Base-by-base conservation (phyloP, 1,140 invertebrate genomes). In the Scaptomyza hsui region DNA sequence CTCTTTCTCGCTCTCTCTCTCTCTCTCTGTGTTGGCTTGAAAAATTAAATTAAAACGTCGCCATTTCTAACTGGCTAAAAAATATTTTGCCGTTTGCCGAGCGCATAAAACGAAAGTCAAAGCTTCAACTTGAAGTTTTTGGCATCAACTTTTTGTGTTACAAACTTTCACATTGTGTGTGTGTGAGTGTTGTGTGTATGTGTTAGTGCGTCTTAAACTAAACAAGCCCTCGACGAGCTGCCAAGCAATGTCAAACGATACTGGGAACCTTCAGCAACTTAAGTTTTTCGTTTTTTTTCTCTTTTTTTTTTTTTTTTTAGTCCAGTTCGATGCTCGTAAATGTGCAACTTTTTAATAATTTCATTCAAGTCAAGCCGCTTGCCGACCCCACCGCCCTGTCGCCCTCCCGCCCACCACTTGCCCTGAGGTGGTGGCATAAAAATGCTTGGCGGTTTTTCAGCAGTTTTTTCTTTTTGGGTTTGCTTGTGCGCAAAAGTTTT, bases 341-440 rank as follows among this genome's bases (percentile, higher is more conserved):
- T 67, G 45, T 67, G 53, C 35, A 67, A 67, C 63, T 67, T 67
- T 67, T 67, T 59, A 67, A 67, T 67, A 67, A 67, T 67, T 67
- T 49, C 35, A 48, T 42, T 56, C 26, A 64, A 56, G 16, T 55
- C 29, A 55, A 55, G 51, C 41, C 39, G 37, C 32, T 13, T 12
- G 18, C 26, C n/a, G 18, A 6, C 18, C 19, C 9, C 37, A 2
- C 21, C 15, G 29, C 24, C 2, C n/a, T n/a, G n/a, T n/a, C 19
- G n/a, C 24, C 19, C 3, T 1, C 5, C 7, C 26, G 26, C 6
- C 26, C 7, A 29, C 9, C 15, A 21, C 37, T 7, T 41, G 47
- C 37, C 37, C 19, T 10, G 32, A 49, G 13, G 18, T 49, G 37
- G 16, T 15, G 21, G 24, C 49, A 52, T 44, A 32, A 52, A 63